These are phyloP conservation scores for Coreius guichenoti DNA, from an alignment of 2,797 vertebrate genomes.

Conservation along the genomic window DNA sequence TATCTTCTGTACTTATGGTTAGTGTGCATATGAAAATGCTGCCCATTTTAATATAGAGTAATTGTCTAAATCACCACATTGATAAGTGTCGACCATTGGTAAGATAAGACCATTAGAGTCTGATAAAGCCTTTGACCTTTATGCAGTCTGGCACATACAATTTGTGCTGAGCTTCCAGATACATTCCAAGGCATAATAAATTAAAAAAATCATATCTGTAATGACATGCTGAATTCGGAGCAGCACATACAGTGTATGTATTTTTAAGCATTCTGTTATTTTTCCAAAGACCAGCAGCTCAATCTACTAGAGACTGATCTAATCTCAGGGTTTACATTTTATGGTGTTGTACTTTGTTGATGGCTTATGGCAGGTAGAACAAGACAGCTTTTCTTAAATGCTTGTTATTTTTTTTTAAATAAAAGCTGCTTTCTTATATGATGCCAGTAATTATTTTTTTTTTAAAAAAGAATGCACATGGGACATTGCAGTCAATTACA, in stretches of 20 bases:
- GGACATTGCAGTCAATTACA: neutral
- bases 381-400: neutral
- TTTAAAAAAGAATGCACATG: too few species aligned
- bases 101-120: neutral
- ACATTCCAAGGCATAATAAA: neutral
- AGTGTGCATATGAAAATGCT: neutral
- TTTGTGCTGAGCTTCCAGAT: neutral
- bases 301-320: neutral
- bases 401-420: conserved; percentile 8
- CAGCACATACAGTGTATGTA: neutral
- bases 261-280: neutral
- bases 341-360: neutral
- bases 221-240: neutral
- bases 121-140: neutral
- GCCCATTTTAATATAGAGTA: neutral
- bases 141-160: neutral
- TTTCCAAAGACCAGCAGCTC: neutral
- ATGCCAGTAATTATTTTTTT: neutral
- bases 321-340: conserved; percentile 11
- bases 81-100: neutral
- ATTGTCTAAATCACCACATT: neutral
- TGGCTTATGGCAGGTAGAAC: neutral
- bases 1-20: neutral
- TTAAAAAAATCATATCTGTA: neutral
- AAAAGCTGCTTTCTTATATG: neutral